Evolutionary conservation across 2,888 invertebrate species (phyloP).

Genomic region (Mimumesa dahlbomi): DNA sequence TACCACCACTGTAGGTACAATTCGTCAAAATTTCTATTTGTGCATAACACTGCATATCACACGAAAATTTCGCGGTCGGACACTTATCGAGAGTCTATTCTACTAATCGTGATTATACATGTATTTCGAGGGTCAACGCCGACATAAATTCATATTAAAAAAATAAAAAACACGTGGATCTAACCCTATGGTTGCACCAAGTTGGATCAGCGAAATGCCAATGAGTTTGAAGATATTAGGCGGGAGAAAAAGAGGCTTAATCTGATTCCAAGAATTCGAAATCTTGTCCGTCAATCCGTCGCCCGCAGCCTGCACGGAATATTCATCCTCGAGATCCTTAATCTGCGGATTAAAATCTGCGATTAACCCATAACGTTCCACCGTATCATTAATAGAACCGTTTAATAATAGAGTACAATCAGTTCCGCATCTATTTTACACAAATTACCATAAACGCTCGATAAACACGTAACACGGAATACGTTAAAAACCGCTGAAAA

Average conservation of each 20-base stretch:
- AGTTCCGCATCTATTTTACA: background rate
- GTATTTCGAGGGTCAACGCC: too few species aligned
- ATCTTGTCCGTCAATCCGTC: conserved; percentile 80
- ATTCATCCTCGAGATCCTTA: conserved; percentile 78
- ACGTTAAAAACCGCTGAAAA: too few species aligned
- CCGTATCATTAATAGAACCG: background rate
- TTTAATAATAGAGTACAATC: background rate
- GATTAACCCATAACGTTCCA: background rate
- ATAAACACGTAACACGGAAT: too few species aligned
- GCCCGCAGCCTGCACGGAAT: conserved; percentile 70
- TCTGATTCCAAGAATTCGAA: conserved; percentile 84
- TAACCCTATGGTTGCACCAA: conserved; percentile 86
- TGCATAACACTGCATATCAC: too few species aligned
- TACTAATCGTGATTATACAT: too few species aligned
- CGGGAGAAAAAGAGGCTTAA: conserved; percentile 85
- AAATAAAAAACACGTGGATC: conserved; percentile 34
- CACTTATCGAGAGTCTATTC: too few species aligned
- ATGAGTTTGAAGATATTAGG: conserved; percentile 85
- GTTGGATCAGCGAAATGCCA: conserved; percentile 85
- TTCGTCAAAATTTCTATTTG: too few species aligned
- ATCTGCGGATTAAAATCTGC: conserved; percentile 74
- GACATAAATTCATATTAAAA: background rate
- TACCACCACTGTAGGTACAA: too few species aligned
- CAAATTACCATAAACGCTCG: background rate
- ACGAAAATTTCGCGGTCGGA: too few species aligned